These are phyloP conservation scores for Sarcoramphus papa DNA, from an alignment of 2,797 vertebrate genomes.

Conservation along the genomic window DNA sequence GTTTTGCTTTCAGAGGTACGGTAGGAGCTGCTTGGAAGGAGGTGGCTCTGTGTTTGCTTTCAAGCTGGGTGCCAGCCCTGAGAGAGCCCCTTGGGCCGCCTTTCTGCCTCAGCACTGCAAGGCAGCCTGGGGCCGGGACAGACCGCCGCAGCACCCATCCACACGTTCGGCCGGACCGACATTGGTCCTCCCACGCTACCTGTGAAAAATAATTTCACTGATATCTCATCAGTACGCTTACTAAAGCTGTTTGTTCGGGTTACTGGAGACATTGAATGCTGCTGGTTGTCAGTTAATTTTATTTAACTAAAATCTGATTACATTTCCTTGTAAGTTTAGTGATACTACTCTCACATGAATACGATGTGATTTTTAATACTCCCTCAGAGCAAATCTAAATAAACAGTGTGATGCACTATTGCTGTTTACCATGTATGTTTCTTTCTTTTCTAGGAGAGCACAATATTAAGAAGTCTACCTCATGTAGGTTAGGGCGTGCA, in stretches of 20 bases:
- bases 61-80: background rate
- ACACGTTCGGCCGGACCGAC: background rate
- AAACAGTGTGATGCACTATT: background rate
- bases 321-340: background rate
- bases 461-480: background rate
- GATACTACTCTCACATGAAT: background rate
- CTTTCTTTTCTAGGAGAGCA: background rate
- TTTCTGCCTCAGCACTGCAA: background rate
- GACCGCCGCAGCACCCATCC: background rate
- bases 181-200: background rate
- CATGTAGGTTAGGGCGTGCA: fast-evolving
- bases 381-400: background rate
- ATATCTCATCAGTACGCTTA: too few relatives aligned
- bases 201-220: background rate
- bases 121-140: background rate
- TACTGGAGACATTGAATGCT: background rate
- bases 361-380: background rate
- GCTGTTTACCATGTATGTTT: background rate
- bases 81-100: background rate
- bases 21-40: background rate
- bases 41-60: background rate
- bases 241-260: background rate
- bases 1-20: background rate
- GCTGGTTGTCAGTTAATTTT: background rate
- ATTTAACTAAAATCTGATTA: background rate